These are phyloP conservation scores for Chelmon rostratus DNA, from an alignment of 2,797 vertebrate genomes.

Conservation along the genomic window DNA sequence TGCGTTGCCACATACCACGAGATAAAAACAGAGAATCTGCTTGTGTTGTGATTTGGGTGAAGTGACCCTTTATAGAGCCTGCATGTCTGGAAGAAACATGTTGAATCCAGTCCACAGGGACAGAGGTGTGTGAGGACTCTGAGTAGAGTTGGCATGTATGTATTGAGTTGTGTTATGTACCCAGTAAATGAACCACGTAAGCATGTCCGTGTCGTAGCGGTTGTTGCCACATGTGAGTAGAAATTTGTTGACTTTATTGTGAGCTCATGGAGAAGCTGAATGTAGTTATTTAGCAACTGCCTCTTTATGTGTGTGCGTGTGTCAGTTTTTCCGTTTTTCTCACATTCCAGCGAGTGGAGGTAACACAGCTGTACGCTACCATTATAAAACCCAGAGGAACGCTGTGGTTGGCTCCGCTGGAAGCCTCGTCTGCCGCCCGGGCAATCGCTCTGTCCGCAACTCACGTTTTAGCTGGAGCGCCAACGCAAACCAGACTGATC, in stretches of 20 bases:
- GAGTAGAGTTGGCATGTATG: too few relatives aligned
- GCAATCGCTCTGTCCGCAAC: constrained; percentile 53
- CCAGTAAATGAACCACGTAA: constrained; percentile 39
- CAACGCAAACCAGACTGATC: constrained; percentile 39
- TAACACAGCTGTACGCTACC: constrained; percentile 70
- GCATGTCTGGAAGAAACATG: neutral
- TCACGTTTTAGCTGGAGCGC: constrained; percentile 58
- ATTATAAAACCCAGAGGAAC: constrained; percentile 77
- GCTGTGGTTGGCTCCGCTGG: constrained; percentile 71
- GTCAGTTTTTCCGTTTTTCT: constrained; percentile 79
- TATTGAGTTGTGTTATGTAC: too few relatives aligned
- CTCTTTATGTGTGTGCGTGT: constrained; percentile 37
- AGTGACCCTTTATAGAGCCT: neutral
- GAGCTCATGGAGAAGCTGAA: constrained; percentile 52
- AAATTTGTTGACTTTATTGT: constrained; percentile 59
- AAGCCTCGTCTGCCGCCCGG: constrained; percentile 64
- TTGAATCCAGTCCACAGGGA: neutral
- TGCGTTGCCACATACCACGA: neutral
- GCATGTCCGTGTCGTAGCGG: constrained; percentile 24
- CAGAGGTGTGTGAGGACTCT: neutral
- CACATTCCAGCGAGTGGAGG: constrained; percentile 74
- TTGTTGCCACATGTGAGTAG: constrained; percentile 53
- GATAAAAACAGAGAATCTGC: neutral
- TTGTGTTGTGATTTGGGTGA: constrained; percentile 14
- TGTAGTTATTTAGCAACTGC: constrained; percentile 48